Conservation (phyloP, 2,888 invertebrate genomes). For the Synanthedon andrenaeformis region DNA sequence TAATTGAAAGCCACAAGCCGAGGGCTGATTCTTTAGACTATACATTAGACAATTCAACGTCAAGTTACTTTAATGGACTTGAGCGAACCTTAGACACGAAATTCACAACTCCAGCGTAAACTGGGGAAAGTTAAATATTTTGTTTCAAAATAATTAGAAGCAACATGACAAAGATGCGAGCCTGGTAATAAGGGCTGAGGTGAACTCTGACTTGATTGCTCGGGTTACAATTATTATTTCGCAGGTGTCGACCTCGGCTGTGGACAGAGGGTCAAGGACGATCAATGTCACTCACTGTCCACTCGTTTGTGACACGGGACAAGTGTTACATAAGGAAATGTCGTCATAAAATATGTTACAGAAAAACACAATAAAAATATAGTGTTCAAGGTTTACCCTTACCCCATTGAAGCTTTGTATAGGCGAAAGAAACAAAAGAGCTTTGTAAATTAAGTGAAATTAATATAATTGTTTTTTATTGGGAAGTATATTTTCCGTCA, state of each 20-base stretch:
- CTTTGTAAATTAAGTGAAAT: no score
- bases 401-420: no score
- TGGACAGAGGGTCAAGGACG: background rate
- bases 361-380: no score
- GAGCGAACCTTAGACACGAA: background rate
- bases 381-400: no score
- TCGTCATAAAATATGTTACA: no score
- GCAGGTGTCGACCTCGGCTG: background rate
- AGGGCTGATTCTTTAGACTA: background rate
- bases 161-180: conserved; percentile 7
- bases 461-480: no score
- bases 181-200: background rate
- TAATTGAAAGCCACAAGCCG: background rate
- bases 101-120: background rate
- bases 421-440: no score
- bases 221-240: background rate
- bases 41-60: background rate
- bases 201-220: background rate
- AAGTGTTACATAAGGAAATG: no score
- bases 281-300: background rate
- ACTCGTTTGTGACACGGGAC: no score
- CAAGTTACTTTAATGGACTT: background rate
- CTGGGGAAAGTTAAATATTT: conserved; percentile 12
- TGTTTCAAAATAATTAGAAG: conserved; percentile 15
- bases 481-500: no score